Evolutionary conservation across 2,888 invertebrate species (phyloP), one percentile per base, ranked within the genome.

Genomic region (Anodontia alba): DNA sequence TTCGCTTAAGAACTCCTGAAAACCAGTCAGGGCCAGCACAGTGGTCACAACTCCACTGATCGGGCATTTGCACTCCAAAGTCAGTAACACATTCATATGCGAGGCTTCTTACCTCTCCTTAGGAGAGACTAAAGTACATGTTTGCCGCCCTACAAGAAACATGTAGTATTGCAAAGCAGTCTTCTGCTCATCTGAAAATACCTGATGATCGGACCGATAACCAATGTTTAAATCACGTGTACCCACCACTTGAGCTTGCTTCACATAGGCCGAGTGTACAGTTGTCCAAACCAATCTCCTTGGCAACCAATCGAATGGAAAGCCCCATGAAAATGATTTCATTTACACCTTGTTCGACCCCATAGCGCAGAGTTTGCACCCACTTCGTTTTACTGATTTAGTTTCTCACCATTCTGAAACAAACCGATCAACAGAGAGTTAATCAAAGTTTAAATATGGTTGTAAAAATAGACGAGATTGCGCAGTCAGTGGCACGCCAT

Each of bases 21-120:
- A 86, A 77, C 88, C 87, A 88, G 69, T 88, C 86, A 46, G 51
- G 68, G 1, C 86, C 87, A 10, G 86, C 85, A 12, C 38, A 42
- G 49, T 81, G 36, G 57, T 78, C 69, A n/a, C 76, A 54, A n/a
- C 46, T 43, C 87, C 85, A 89, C 1, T 76, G 62, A 2, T 54
- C 68, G 29, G 87, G 87, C 1, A 81, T 43, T 7, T 51, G 42
- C 31, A 77, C 43, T 38, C 73, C 33, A 70, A 66, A 78, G 0
- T 12, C 23, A 7, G 42, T 26, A 15, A 84, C 83, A 71, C 57
- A 80, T n/a, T 86, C 73, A 68, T 76, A 85, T 49, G 86, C 84
- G n/a, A 86, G 36, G 0, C 54, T 57, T n/a, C 78, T 17, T 26
- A 75, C 75, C 23, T 77, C 81, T 38, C 73, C 78, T 0, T 71